phyloP scores from a whole-genome alignment of 2,113 vertebrate genomes.

The Gymnogyps californianus region DNA sequence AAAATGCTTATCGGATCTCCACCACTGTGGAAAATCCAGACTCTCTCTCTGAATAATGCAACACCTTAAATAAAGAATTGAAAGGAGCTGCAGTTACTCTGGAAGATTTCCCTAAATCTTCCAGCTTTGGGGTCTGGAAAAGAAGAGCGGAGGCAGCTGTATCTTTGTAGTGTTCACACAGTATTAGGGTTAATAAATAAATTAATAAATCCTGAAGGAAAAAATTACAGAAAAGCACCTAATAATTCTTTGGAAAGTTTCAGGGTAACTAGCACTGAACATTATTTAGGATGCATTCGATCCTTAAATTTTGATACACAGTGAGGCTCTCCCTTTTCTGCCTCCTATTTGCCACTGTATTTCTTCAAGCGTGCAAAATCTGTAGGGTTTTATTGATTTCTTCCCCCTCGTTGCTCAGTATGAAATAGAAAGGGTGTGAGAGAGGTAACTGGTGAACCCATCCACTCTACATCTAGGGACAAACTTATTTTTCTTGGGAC shows the following conservation, averaged over 20 bases:
- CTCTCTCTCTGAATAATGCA: not conserved
- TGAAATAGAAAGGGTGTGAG: not conserved
- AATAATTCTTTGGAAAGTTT: not conserved
- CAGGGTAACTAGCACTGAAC: not conserved
- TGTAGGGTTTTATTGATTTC: not conserved
- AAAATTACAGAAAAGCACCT: not conserved
- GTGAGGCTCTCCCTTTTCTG: not conserved
- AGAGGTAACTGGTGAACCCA: not conserved
- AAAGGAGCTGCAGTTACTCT: not conserved
- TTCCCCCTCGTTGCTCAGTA: not conserved
- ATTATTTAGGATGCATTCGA: not conserved
- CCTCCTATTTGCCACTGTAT: not conserved
- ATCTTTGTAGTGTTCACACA: not conserved
- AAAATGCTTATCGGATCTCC: not conserved
- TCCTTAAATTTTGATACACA: not conserved
- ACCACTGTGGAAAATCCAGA: not conserved
- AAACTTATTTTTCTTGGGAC: not conserved
- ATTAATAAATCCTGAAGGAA: not conserved
- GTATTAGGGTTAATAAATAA: not conserved
- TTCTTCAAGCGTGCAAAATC: not conserved
- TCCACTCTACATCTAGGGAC: not conserved
- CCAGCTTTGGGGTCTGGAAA: not conserved
- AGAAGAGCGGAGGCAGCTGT: not conserved
- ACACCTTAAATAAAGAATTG: not conserved
- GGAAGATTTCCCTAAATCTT: not conserved